Base-by-base conservation (phyloP, 2,113 vertebrate species). In the Greenwoodochromis staneri region DNA sequence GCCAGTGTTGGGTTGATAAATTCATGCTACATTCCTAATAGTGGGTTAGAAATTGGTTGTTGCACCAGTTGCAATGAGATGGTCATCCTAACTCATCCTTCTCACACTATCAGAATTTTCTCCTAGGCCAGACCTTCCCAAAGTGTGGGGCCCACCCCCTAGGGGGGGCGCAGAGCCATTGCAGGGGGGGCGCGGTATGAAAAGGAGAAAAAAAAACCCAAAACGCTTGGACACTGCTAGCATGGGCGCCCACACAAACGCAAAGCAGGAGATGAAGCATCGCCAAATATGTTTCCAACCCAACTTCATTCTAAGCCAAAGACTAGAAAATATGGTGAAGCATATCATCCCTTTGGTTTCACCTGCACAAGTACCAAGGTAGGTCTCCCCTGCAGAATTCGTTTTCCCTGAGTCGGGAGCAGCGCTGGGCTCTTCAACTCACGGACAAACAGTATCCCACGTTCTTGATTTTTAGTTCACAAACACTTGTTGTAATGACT, bases 391-490 rank as follows among this genome's bases (percentile, higher is more conserved):
- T 55, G 11, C 53, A 24, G 0, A 1, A 0, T 13, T 54, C 3
- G 3, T 53, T 7, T 12, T 0, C 6, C 6, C 53, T 4, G 0
- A 0, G 0, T 54, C 0, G 0, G 51, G 10, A 55, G 21, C 53
- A 55, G n/a, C 0, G 2, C 11, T 24, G 21, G 11, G 4, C 2
- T 13, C 0, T 55, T 7, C 0, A 11, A 1, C 2, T 21, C 51
- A 53, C 3, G 0, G 19, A 53, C 9, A 1, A 54, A 21, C n/a
- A 7, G 51, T 0, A 53, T 53, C n/a, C 10, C 51, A 54, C 10
- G 0, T 21, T 54, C 3, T 0, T 54, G 10, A 51, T 54, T 1
- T 54, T 3, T 21, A 54, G 0, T 54, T 54, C 0, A n/a, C 19
- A 7, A 54, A 54, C 51, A 54, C 51, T 21, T 12, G 1, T 12